Base-by-base conservation (phyloP, 2,113 vertebrate species). In the Scatophagus argus region DNA sequence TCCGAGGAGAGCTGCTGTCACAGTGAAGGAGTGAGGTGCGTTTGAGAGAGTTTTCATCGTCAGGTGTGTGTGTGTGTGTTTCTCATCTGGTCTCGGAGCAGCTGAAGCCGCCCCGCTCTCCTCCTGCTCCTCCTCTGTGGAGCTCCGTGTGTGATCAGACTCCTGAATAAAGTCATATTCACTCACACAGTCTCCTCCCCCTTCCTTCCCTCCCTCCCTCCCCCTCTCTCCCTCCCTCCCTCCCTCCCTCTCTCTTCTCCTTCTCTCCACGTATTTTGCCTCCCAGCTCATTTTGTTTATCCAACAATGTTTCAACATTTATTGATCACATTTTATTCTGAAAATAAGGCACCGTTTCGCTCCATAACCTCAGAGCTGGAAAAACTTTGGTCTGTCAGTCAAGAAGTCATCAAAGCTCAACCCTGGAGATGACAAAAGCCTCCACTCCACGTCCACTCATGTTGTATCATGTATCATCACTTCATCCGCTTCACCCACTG, bases 91-190 rank as follows among this genome's bases (percentile, higher is more conserved):
- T 73, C n/a, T 47, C 6, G 14, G 69, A 12, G 0, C 63, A 59
- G 63, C 56, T 72, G 49, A 5, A 60, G n/a, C 58, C 34, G 27
- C 69, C 73, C 44, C 8, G 41, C 65, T 44, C 65, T 56, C 12
- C 74, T 66, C 77, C 82, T n/a, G n/a, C 74, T 34, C 19, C 34
- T 43, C 66, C 66, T 51, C 85, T 4, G 76, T 25, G 65, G 17
- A 82, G 82, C 76, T 60, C 82, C 2, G 58, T 88, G 90, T 89
- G 90, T 89, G 90, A 91, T 82, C 78, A 65, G 88, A 91, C 86
- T 91, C 80, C 72, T 0, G 67, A 84, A 83, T 79, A 77, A 81
- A 88, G 74, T 81, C 63, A 66, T 29, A 69, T 23, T 63, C 65
- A 44, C 51, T 25, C 65, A 21, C 44, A 38, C 62, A 25, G 19